A percentile compares a stretch with the other conserved stretches of the same genome.
Conservation (phyloP, 2,888 invertebrate species). For the Dexiosoma caninum region DNA sequence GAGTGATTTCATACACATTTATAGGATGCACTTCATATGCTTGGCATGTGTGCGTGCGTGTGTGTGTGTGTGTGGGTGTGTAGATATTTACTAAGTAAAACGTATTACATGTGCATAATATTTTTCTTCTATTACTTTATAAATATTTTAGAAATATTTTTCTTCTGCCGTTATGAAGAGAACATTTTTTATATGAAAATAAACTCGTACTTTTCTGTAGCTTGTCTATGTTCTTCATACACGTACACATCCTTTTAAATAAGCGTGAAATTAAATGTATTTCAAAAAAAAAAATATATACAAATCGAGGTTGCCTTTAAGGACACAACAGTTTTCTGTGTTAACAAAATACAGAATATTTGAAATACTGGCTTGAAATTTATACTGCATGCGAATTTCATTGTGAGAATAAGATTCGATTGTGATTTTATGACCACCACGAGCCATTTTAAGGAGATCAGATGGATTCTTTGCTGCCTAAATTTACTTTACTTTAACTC, state of each 20-base stretch:
- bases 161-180: background rate
- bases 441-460: no score
- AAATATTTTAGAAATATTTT: slow-evolving; percentile 54
- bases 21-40: no score
- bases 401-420: no score
- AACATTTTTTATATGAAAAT: background rate
- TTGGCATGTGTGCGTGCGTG: background rate
- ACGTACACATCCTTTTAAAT: background rate
- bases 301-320: no score
- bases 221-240: background rate
- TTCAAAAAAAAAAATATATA: background rate
- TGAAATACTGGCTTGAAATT: no score
- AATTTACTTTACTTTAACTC: no score
- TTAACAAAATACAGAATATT: no score
- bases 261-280: slow-evolving; percentile 5
- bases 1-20: no score
- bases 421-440: no score
- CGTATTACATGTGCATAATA: slow-evolving; percentile 49
- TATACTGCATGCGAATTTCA: no score
- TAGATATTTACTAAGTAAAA: slow-evolving; percentile 30
- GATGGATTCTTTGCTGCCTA: no score
- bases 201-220: background rate
- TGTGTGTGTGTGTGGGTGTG: background rate
- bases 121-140: slow-evolving; percentile 50
- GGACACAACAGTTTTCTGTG: no score